Base-by-base conservation (phyloP, 2,888 invertebrate species). In the Malthinus flaveolus region DNA sequence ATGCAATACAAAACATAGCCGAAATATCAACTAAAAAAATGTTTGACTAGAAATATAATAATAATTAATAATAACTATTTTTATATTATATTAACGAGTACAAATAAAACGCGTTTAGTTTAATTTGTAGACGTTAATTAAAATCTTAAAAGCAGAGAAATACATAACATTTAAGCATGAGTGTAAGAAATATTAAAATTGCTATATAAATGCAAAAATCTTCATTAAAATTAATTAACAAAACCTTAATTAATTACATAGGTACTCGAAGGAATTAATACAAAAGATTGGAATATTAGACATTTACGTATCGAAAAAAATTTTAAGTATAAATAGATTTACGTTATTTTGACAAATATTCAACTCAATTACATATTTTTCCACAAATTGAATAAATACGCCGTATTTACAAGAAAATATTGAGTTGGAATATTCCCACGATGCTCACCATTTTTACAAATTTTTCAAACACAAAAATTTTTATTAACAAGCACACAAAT, bases 1-100 rank as follows among this genome's bases (percentile, higher is more conserved):
- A 73, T 72, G 70, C 71, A 69, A 70, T 73, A 73, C 72, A 70
- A 71, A 68, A 71, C 55, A 59, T 65, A 63, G 54, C 50, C 59
- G 36, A 54, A 59, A 55, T 55, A 59, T 47, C 10, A 59, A 59
- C 49, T 54, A 59, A 59, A 23, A 23, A 23, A 59, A 50, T 50
- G 35, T 11, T 56, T 64, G 65, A 67, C 71, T 71, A 71, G 61
- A 61, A 59, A 59, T 54, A 52, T 49, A 42, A 23, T 42, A 42
- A 42, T 39, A 37, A 37, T n/a, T 37, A 53, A 53, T 56, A 58
- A 58, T 48, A 58, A 52, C 52, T 58, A 59, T 59, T 39, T 47
- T 49, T 44, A 45, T 35, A 47, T 54, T 42, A 54, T 54, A 50
- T 54, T 50, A 46, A 39, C 54, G 35, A 2, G 39, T 42, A 59